Evolutionary conservation across 2,888 invertebrate genomes (phyloP).

Genomic region (Scrobipalpa costella): DNA sequence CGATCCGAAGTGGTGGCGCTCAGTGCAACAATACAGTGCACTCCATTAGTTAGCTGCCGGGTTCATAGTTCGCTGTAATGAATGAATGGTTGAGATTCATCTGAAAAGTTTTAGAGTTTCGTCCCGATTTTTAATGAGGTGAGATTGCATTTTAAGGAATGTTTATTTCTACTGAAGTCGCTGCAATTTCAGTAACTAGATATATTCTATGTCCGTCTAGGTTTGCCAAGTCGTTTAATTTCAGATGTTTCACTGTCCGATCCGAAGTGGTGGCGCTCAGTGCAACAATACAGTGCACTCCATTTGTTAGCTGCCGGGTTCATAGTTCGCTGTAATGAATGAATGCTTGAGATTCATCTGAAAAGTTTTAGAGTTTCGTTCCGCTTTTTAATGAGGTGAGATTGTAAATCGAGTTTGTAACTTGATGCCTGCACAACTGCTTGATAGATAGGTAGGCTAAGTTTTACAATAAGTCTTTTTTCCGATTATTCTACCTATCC

Average conservation of each 20-base stretch:
- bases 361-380: conserved; percentile 3
- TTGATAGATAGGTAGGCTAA: too few species aligned
- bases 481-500: too few species aligned
- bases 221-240: too few species aligned
- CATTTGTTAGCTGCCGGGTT: conserved; percentile 40
- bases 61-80: conserved; percentile 16
- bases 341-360: conserved; percentile 10
- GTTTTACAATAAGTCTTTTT: too few species aligned
- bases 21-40: conserved; percentile 36
- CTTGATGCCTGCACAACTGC: too few species aligned
- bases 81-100: conserved; percentile 14
- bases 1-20: conserved; percentile 38
- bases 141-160: neutral
- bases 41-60: conserved; percentile 43
- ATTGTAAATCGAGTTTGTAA: too few species aligned
- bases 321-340: conserved; percentile 18
- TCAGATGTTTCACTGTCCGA: conserved; percentile 61
- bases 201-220: too few species aligned
- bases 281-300: conserved; percentile 39
- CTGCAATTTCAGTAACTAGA: neutral
- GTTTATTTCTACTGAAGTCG: neutral
- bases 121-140: neutral
- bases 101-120: conserved; percentile 1
- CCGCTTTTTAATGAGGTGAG: neutral
- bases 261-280: conserved; percentile 37